Evolutionary conservation across 1,140 invertebrate genomes (phyloP), one percentile per base, ranked within the genome.

Genomic region (Pomacea maculata): DNA sequence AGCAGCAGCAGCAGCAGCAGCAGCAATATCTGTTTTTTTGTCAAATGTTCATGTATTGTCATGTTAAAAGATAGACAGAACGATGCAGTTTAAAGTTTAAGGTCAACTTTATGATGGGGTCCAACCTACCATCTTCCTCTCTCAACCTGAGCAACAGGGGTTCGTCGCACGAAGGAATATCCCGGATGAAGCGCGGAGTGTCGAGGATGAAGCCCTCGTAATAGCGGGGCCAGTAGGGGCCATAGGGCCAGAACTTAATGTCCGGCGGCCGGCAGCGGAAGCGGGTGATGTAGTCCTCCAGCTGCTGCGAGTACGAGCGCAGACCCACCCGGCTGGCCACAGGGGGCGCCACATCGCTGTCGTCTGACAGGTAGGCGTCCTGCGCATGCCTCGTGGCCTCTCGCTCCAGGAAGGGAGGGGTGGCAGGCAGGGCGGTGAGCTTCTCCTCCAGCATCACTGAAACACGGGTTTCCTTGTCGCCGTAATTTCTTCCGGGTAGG

Each of bases 241-340:
- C 89, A 84, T 90, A 89, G 0, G 89, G 89, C 89, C 89, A 90
- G 81, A 87, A 87, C 79, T 89, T 90, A 21, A 90, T 89, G 83
- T 90, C 89, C 64, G 84, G 83, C 14, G 89, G 89, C 25, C 85
- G 78, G 19, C 85, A 83, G 80, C 89, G 89, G 79, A 88, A 89
- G 25, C 86, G 85, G 19, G 83, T 77, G 25, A 90, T 89, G 80
- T 88, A 90, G 17, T 88, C 86, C 77, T 89, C 86, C 54, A 90
- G 81, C 76, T 89, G 87, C 73, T 87, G 83, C 21, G 88, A 86
- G 75, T 89, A 90, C 74, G 83, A 79, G 19, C 80, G 54, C 71
- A 81, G 71, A 14, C 55, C 78, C 19, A 65, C 76, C 11, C 75
- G 72, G 17, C 75, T 80, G 54, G 70, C 45, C 12, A 80, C 70